Base-by-base conservation (phyloP, 2,797 vertebrate genomes). In the Anomalospiza imberbis region DNA sequence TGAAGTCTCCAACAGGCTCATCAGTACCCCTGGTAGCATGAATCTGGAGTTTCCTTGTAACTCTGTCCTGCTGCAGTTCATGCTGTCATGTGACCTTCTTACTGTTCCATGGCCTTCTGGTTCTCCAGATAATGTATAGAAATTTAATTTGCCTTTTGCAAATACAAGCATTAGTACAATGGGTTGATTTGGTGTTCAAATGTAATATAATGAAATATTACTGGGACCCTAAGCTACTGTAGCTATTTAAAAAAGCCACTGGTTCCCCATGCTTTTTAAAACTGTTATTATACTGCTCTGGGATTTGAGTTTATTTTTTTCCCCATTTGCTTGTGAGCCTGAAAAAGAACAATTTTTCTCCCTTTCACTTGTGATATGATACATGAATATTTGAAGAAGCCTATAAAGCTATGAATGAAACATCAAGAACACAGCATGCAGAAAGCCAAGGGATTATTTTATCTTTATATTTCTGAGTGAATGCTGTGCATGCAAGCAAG, bases 331-430 rank as follows among this genome's bases (percentile, higher is more conserved):
- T 94, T 95, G 70, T 79, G 42, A 96, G 87, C 60, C 95, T 95
- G 85, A 70, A 96, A 93, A 95, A 95, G 80, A 87, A 88, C 50
- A 91, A 76, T 96, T 97, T 95, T 94, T 96, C 93, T 96, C 95
- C 62, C 89, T 96, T 97, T 97, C 81, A 95, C 83, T 95, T 96
- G 94, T 47, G 88, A 70, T 96, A 95, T 91, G 80, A 96, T 88
- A 91, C 82, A 96, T 95, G 94, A 98, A 97, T 96, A 96, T 79
- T 93, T 95, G 96, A 97, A 95, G 85, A 95, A 84, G 89, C n/a
- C 91, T 84, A 92, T 95, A 93, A 95, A 95, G 86, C 65, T 89
- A 88, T 94, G 96, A 96, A 97, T 78, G 74, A 97, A 94, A 84
- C 54, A 91, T 70, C 70, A 77, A 96, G 84, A 96, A 88, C 84